Percentiles rank a stretch among this genome's conserved stretches.
These are phyloP conservation scores for Adela reaumurella DNA, from an alignment of 2,888 invertebrate species.

Conservation along the genomic window DNA sequence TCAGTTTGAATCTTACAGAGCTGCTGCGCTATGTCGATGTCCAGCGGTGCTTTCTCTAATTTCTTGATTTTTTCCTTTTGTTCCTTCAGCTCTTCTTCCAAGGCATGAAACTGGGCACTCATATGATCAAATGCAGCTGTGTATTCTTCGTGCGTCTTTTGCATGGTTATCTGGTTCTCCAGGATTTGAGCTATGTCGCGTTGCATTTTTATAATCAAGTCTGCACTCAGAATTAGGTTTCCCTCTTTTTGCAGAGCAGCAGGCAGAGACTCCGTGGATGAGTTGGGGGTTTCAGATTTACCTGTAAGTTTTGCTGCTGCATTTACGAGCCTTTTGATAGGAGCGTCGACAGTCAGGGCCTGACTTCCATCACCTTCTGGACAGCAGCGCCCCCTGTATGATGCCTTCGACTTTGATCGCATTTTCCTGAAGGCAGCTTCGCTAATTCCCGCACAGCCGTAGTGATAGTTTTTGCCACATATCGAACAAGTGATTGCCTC, in stretches of 20 bases:
- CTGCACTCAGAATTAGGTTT: not conserved
- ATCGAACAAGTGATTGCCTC: not conserved
- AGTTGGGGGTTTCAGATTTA: no score
- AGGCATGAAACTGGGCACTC: not conserved
- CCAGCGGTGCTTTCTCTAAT: not conserved
- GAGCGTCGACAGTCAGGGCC: not conserved
- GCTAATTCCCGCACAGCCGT: not conserved
- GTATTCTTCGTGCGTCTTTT: not conserved
- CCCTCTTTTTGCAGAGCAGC: not conserved
- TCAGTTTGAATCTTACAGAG: not conserved
- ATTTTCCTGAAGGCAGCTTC: not conserved
- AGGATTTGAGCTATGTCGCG: not conserved
- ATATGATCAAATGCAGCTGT: not conserved
- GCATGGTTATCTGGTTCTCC: not conserved
- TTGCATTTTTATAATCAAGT: not conserved
- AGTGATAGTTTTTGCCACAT: not conserved
- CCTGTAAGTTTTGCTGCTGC: not conserved
- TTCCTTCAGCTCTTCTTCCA: not conserved
- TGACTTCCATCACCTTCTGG: not conserved
- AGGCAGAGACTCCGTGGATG: not conserved
- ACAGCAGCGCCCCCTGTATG: not conserved
- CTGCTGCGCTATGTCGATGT: not conserved
- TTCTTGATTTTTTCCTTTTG: not conserved
- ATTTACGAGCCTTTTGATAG: not conserved
- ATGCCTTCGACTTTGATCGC: not conserved